These are phyloP conservation scores for Oncorhynchus nerka DNA, from an alignment of 2,113 vertebrate genomes.

Conservation along the genomic window DNA sequence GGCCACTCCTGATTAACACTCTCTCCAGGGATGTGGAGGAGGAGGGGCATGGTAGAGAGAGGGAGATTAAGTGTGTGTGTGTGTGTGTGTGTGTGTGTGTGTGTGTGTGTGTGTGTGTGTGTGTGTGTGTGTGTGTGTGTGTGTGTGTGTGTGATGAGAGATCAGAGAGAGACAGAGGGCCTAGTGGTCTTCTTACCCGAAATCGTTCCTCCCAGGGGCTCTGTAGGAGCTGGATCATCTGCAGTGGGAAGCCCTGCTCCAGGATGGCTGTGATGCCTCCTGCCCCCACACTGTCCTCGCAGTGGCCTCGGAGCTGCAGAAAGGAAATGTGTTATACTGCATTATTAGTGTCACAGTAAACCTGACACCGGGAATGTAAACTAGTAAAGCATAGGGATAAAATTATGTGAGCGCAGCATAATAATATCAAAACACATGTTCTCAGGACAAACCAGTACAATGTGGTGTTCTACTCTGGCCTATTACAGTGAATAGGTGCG, in stretches of 20 bases:
- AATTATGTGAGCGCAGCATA: background rate
- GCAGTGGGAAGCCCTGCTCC: conserved; percentile 86
- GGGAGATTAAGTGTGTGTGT: background rate
- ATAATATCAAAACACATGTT: background rate
- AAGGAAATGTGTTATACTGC: conserved; percentile 1
- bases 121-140: no score
- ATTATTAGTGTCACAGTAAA: background rate
- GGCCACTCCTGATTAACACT: conserved; percentile 45
- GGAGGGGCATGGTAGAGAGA: no score
- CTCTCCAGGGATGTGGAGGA: background rate
- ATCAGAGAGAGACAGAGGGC: background rate
- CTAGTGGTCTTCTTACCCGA: conserved; percentile 73
- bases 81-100: background rate
- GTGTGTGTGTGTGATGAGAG: background rate
- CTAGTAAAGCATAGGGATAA: background rate
- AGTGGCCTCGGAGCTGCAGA: conserved; percentile 83
- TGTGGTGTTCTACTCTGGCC: no score
- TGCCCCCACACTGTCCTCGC: conserved; percentile 67
- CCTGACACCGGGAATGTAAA: no score
- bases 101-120: no score
- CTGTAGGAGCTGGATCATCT: conserved; percentile 94
- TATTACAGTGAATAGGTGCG: background rate
- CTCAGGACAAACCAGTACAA: no score
- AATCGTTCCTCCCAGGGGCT: conserved; percentile 94
- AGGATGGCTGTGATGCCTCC: conserved; percentile 79